phyloP scores from a whole-genome alignment of 1,140 invertebrate species.

The Drosophila yakuba region DNA sequence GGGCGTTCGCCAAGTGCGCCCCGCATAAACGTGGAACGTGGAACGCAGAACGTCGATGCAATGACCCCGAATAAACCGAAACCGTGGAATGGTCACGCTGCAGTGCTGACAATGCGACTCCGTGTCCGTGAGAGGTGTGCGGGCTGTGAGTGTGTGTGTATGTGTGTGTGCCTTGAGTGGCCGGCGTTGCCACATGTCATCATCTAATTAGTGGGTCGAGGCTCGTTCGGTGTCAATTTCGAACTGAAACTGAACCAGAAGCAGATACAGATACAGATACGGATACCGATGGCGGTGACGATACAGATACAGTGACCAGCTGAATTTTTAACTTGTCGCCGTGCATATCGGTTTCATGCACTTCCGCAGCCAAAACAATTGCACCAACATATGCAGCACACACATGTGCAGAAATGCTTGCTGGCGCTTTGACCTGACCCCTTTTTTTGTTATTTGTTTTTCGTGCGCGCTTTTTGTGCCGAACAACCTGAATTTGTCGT shows the following conservation, averaged over 20 bases:
- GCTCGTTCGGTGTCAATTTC: constrained; percentile 30
- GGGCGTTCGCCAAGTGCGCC: not conserved
- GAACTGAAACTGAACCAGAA: constrained; percentile 14
- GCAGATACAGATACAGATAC: not conserved
- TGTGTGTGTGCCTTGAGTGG: constrained; percentile 11
- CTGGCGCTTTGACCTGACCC: constrained; percentile 44
- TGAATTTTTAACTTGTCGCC: constrained; percentile 9
- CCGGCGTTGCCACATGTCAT: constrained; percentile 62
- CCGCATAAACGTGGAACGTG: not conserved
- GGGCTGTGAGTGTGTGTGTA: not conserved
- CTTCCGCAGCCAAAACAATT: constrained; percentile 43
- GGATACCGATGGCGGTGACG: too few species aligned
- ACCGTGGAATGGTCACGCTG: constrained; percentile 29
- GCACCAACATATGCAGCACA: constrained; percentile 17
- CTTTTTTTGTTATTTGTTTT: constrained; percentile 21
- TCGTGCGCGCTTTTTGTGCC: constrained; percentile 14
- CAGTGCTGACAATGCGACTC: constrained; percentile 34
- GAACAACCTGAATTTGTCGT: constrained; percentile 25
- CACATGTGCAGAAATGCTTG: constrained; percentile 18
- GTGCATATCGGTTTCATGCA: constrained; percentile 60
- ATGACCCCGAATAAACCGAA: constrained; percentile 39
- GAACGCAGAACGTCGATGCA: not conserved
- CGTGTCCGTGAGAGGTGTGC: constrained; percentile 1
- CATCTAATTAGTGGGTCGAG: constrained; percentile 57
- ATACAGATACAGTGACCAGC: not conserved